Evolutionary conservation across 2,888 invertebrate species (phyloP).

Genomic region (Pemphredon lugubris): DNA sequence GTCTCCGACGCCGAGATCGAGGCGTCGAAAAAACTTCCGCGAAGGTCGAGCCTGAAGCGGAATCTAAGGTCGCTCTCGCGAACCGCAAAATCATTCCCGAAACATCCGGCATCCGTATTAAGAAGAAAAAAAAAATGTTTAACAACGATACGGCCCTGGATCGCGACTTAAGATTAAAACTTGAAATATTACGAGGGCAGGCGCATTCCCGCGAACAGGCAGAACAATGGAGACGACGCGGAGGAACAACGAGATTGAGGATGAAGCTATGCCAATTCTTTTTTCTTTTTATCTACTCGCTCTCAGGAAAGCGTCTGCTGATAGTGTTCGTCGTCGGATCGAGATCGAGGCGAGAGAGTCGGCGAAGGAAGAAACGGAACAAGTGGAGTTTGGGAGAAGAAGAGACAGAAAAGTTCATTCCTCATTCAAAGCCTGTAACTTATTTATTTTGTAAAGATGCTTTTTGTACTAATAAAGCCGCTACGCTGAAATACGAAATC

Average conservation of each 20-base stretch:
- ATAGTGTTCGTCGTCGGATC: slow-evolving; percentile 23
- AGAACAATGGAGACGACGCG: slow-evolving; percentile 13
- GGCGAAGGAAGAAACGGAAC: not conserved
- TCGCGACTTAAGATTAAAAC: slow-evolving; percentile 32
- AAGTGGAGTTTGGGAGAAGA: slow-evolving; percentile 6
- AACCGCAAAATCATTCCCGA: slow-evolving; percentile 23
- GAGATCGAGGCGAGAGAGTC: slow-evolving; percentile 10
- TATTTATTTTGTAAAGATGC: slow-evolving; percentile 80
- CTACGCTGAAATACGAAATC: slow-evolving; percentile 67
- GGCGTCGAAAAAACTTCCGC: not conserved
- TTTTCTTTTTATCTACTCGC: slow-evolving; percentile 19
- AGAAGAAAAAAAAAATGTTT: too few relatives aligned
- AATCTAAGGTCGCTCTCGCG: slow-evolving; percentile 31
- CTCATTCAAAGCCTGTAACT: slow-evolving; percentile 73
- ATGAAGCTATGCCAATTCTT: not conserved
- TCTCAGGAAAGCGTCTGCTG: slow-evolving; percentile 32
- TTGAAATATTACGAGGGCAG: slow-evolving; percentile 34
- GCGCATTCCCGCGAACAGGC: slow-evolving; percentile 52
- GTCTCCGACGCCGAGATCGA: not conserved
- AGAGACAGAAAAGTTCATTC: slow-evolving; percentile 44
- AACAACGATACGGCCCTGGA: slow-evolving; percentile 27
- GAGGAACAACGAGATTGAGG: not conserved
- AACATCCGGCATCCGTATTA: slow-evolving; percentile 36
- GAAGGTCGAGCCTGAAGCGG: slow-evolving; percentile 6
- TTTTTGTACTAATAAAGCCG: slow-evolving; percentile 80